Conservation (phyloP, 2,113 vertebrate species). For the Macrotus californicus region DNA sequence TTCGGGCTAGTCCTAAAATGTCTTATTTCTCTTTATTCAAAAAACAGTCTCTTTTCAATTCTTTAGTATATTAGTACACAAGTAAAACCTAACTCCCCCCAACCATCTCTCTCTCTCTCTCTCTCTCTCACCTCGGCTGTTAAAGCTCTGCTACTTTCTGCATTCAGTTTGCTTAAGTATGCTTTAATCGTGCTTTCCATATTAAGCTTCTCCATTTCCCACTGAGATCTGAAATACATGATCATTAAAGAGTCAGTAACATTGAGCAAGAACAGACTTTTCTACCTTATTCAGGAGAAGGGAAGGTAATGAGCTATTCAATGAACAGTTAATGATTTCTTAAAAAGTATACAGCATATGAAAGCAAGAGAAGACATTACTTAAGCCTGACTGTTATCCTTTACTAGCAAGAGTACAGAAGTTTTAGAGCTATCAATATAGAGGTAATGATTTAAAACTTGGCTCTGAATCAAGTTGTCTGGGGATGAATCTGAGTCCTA, state of each 20-base stretch:
- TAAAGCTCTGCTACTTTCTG: conserved; percentile 65
- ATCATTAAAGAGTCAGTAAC: conserved; percentile 13
- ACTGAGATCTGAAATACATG: conserved; percentile 66
- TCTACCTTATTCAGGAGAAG: neutral
- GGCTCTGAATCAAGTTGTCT: neutral
- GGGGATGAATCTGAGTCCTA: neutral
- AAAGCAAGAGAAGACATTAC: neutral
- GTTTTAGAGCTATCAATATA: neutral
- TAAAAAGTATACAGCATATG: neutral
- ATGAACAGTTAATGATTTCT: neutral
- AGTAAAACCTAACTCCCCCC: neutral
- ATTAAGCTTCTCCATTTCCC: conserved; percentile 58
- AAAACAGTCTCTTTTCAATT: neutral
- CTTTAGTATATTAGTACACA: neutral
- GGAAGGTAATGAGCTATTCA: neutral
- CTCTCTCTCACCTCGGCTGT: conserved; percentile 55
- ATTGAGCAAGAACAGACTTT: conserved; percentile 10
- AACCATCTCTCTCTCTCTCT: neutral
- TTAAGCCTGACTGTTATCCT: neutral
- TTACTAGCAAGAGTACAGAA: neutral
- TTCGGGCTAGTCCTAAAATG: neutral
- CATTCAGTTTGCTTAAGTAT: conserved; percentile 57
- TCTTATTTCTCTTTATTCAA: conserved; percentile 8
- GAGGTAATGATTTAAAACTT: neutral
- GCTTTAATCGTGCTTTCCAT: conserved; percentile 64